Evolutionary conservation across 2,113 vertebrate species (phyloP), one percentile per base, ranked within the genome.

Genomic region (Ahaetulla prasina): DNA sequence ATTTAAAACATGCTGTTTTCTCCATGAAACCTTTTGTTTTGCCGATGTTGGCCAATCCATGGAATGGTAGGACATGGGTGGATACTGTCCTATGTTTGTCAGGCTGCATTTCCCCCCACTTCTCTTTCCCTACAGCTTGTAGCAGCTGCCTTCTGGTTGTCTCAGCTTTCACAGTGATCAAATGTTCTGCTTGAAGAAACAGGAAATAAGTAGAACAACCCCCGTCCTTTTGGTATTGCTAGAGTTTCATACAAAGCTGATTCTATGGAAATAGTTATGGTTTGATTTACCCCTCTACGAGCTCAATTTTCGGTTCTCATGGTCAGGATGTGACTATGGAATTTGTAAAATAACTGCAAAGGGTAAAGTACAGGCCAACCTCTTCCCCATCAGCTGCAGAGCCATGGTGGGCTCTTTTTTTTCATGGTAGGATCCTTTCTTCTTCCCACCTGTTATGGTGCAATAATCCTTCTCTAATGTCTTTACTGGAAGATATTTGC

Each of bases 401-500:
- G 54, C 92, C 94, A 94, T 91, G 94, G 94, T 16, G 3, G 85
- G 12, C 30, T 0, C 53, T 89, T 14, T 23, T 23, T 47, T 95
- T 0, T 43, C 22, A 92, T 93, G 93, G 89, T 92, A 94, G 88
- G 68, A 92, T 92, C 93, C 85, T 57, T 55, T 9, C 47, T 47
- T 90, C 74, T 60, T 86, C 74, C 85, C 92, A 89, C 54, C 54
- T 92, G 55, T 88, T 89, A 6, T 89, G 53, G 54, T 86, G 14
- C 30, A 60, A 25, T 74, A 85, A 12, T 74, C 39, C 0, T 84
- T 10, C 45, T 4, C 12, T 85, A 74, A 43, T 60, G 11, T 49
- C 30, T 57, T 45, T 53, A 54, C 1, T 10, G 57, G 22, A 8
- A 88, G 23, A 88, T 92, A 35, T 30, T 16, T 5, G 27, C 27